Evolutionary conservation across 1,140 invertebrate genomes (phyloP).

Genomic region (Drosophila pachea): DNA sequence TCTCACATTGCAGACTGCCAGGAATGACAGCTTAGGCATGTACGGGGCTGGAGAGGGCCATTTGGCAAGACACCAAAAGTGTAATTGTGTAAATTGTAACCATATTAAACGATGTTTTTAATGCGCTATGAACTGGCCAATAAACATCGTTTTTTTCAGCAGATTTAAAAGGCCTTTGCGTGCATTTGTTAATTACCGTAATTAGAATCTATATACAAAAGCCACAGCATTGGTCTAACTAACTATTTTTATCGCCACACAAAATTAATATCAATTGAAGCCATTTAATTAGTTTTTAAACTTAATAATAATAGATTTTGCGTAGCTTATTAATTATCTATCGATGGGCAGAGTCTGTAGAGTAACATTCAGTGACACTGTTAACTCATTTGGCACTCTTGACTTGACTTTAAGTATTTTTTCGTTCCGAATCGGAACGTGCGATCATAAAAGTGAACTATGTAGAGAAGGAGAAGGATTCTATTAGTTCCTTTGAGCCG

Average conservation of each 20-base stretch:
- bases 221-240: not conserved
- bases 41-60: conserved; percentile 23
- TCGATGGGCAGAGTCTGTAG: not conserved
- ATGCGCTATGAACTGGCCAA: not conserved
- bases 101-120: not conserved
- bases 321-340: not conserved
- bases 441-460: too few relatives aligned
- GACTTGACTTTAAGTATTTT: not conserved
- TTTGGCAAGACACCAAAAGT: conserved; percentile 56
- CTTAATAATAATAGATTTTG: not conserved
- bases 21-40: not conserved
- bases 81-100: conserved; percentile 34
- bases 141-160: not conserved
- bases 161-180: not conserved
- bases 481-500: too few relatives aligned
- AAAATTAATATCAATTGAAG: not conserved
- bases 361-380: not conserved
- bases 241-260: not conserved
- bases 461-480: too few relatives aligned
- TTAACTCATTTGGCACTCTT: not conserved
- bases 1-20: conserved; percentile 38
- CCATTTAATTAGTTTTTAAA: not conserved
- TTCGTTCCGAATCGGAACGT: not conserved
- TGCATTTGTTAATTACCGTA: not conserved
- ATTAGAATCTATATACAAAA: not conserved